Conservation (phyloP, 2,797 vertebrate genomes). For the Fringilla coelebs region DNA sequence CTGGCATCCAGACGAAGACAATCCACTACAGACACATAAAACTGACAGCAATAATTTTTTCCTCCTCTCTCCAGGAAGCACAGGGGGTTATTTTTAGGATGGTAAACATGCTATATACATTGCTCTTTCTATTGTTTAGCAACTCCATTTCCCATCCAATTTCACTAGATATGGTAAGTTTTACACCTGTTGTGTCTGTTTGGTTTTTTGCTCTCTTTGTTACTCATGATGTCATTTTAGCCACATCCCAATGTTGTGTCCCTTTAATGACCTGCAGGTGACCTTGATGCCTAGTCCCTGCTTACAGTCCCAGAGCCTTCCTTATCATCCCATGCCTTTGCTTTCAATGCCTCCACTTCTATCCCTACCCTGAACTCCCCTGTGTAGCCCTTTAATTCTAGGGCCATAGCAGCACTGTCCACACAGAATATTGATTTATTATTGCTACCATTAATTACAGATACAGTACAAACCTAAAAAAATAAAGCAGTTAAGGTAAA, state of each 20-base stretch:
- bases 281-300: neutral
- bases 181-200: neutral
- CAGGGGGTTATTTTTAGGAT: neutral
- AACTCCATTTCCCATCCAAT: neutral
- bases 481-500: neutral
- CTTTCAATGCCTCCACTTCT: neutral
- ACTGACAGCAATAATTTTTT: fast-evolving
- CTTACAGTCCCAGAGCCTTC: neutral
- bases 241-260: neutral
- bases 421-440: neutral
- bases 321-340: neutral
- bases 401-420: neutral
- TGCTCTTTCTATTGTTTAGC: neutral
- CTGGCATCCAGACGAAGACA: neutral
- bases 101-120: neutral
- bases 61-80: neutral
- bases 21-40: neutral
- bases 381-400: neutral
- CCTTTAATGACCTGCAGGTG: neutral
- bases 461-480: neutral
- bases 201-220: neutral
- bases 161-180: neutral
- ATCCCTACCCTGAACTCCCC: neutral
- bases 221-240: neutral
- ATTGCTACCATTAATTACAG: neutral